Conservation (phyloP, 1,140 invertebrate species). For the Drosophila takahashii region DNA sequence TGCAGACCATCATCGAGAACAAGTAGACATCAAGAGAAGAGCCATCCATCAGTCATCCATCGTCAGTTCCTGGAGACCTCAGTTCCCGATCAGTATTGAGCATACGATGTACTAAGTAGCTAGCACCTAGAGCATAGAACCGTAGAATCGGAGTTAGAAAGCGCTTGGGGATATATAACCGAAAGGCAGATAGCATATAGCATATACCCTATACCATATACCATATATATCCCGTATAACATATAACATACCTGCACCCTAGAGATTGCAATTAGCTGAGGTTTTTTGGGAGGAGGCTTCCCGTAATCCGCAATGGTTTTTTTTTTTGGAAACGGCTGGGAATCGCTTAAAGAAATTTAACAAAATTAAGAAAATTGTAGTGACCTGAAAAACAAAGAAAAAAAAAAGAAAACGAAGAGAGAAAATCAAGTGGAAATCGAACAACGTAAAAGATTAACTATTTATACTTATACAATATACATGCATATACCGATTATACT, state of each 20-base stretch:
- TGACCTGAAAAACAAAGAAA: slow-evolving; percentile 59
- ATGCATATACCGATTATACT: slow-evolving; percentile 24
- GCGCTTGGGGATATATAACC: slow-evolving; percentile 7
- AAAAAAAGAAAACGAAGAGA: background rate
- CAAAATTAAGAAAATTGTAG: slow-evolving; percentile 69
- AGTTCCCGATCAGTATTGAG: slow-evolving; percentile 66
- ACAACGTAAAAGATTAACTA: slow-evolving; percentile 46
- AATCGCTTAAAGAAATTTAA: slow-evolving; percentile 46
- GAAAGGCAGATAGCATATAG: background rate
- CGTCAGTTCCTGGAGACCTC: slow-evolving; percentile 25
- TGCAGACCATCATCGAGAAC: slow-evolving; percentile 96
- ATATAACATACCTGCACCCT: slow-evolving; percentile 14
- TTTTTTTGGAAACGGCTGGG: slow-evolving; percentile 63
- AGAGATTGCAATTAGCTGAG: slow-evolving; percentile 48
- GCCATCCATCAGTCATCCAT: background rate
- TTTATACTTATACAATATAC: slow-evolving; percentile 59
- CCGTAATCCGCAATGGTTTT: slow-evolving; percentile 19
- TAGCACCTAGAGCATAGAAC: slow-evolving; percentile 40
- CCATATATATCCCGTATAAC: background rate
- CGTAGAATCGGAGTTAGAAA: slow-evolving; percentile 18
- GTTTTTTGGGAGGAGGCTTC: slow-evolving; percentile 23
- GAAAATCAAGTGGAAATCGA: slow-evolving; percentile 18
- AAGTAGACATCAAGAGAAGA: slow-evolving; percentile 86
- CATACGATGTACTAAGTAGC: slow-evolving; percentile 49
- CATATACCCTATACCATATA: slow-evolving; percentile 6